These are phyloP conservation scores for Reticulitermes lucifugus DNA, from an alignment of 2,888 invertebrate genomes.

Conservation along the genomic window DNA sequence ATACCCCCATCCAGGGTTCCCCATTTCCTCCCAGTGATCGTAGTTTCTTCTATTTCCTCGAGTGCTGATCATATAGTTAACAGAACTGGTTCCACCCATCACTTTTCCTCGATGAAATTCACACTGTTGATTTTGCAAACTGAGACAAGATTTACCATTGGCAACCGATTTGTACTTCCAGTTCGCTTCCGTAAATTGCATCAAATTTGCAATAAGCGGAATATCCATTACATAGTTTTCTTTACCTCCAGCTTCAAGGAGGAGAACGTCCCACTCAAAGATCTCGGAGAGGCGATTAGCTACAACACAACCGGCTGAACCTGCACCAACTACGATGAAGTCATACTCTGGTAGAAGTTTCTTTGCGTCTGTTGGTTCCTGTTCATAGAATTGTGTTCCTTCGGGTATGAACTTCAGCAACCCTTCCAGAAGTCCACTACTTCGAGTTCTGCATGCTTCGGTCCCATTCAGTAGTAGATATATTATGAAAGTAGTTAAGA, in stretches of 20 bases:
- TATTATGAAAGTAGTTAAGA: no score
- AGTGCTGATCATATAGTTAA: neutral
- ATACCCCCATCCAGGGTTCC: slow-evolving; percentile 15
- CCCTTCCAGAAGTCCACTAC: neutral
- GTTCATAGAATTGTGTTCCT: slow-evolving; percentile 59
- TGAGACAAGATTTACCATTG: neutral
- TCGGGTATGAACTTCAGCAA: slow-evolving; percentile 49
- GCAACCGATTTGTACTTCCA: neutral
- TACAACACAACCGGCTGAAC: slow-evolving; percentile 63
- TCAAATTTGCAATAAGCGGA: neutral
- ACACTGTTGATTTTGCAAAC: neutral
- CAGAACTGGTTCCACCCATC: neutral
- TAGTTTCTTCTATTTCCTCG: neutral
- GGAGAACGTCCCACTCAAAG: slow-evolving; percentile 73
- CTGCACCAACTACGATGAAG: slow-evolving; percentile 64
- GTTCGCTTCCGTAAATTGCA: no score
- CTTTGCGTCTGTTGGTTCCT: slow-evolving; percentile 67
- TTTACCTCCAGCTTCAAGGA: slow-evolving; percentile 77
- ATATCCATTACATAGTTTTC: slow-evolving; percentile 80
- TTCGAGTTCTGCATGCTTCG: no score
- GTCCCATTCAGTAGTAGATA: no score
- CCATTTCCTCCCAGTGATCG: neutral
- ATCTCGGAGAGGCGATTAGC: slow-evolving; percentile 65
- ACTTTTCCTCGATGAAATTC: neutral
- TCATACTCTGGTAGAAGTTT: slow-evolving; percentile 64